These are phyloP conservation scores for Hippocampus barbouri DNA, from an alignment of 2,113 vertebrate genomes.

Conservation along the genomic window DNA sequence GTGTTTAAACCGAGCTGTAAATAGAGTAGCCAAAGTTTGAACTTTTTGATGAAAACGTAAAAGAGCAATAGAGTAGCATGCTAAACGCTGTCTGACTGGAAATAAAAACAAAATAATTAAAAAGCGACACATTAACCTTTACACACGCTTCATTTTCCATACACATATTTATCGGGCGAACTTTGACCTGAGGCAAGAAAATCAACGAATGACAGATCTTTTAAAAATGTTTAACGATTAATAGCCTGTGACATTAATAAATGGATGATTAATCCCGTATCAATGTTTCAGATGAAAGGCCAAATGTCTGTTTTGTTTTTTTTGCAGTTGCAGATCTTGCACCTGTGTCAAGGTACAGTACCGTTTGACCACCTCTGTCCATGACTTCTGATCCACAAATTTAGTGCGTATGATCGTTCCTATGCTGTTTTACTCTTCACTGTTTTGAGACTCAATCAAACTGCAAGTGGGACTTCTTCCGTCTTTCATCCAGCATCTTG, in stretches of 20 bases:
- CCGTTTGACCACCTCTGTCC: no score
- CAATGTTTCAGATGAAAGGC: background rate
- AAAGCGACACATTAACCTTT: background rate
- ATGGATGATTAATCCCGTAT: background rate
- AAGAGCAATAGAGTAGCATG: slow-evolving; percentile 44
- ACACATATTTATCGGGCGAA: background rate
- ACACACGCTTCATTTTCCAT: background rate
- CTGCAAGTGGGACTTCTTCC: no score
- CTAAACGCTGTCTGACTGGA: background rate
- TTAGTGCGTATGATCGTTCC: no score
- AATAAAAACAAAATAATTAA: no score
- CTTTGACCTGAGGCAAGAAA: background rate
- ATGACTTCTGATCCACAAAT: no score
- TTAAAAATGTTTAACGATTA: background rate
- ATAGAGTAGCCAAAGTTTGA: slow-evolving; percentile 25
- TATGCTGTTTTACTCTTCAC: no score
- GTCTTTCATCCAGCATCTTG: no score
- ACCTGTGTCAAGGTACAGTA: no score
- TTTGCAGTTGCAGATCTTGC: no score
- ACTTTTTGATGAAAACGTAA: slow-evolving; percentile 10
- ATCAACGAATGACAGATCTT: background rate
- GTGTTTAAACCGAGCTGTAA: slow-evolving; percentile 37
- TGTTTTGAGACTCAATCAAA: no score
- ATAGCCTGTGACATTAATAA: background rate
- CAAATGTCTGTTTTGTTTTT: no score